Evolutionary conservation across 2,113 vertebrate genomes (phyloP).

Genomic region (Fregetta grallaria): DNA sequence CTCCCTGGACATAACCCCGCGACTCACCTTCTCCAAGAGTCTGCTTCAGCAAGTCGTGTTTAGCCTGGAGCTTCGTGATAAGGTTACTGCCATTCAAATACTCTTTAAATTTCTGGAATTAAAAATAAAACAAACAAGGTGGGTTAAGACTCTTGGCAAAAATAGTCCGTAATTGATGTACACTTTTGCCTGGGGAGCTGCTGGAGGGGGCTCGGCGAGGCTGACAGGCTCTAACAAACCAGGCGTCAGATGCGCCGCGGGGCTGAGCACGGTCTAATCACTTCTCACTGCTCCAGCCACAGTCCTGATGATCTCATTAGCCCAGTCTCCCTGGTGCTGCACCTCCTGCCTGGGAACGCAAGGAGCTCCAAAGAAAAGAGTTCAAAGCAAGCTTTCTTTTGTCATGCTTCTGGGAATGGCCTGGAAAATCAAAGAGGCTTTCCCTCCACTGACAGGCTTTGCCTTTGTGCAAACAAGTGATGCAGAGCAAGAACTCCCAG

Average conservation of each 20-base stretch:
- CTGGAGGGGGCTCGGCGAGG: not conserved
- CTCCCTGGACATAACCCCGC: not conserved
- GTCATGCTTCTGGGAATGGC: not conserved
- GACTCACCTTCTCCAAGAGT: slow-evolving; percentile 94
- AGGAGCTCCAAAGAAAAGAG: not conserved
- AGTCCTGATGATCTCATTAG: not conserved
- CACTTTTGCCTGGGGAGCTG: not conserved
- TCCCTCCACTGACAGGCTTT: not conserved
- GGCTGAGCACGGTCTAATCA: not conserved
- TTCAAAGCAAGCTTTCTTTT: slow-evolving; percentile 11
- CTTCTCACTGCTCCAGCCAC: not conserved
- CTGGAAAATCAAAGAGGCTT: not conserved
- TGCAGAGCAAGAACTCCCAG: not conserved
- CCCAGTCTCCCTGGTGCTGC: not conserved
- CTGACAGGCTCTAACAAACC: not conserved
- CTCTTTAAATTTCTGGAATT: slow-evolving; percentile 94
- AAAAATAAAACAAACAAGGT: not conserved
- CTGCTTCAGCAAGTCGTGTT: slow-evolving; percentile 96
- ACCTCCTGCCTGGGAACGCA: not conserved
- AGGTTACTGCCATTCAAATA: slow-evolving; percentile 98
- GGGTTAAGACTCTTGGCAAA: not conserved
- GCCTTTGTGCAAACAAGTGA: not conserved
- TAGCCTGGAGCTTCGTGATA: slow-evolving; percentile 96
- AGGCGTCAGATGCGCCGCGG: rapidly evolving
- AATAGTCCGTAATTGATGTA: rapidly evolving